Percentiles rank a stretch among this genome's conserved stretches.
Conservation (phyloP, 2,888 invertebrate genomes). For the Tachystola acroxantha region DNA sequence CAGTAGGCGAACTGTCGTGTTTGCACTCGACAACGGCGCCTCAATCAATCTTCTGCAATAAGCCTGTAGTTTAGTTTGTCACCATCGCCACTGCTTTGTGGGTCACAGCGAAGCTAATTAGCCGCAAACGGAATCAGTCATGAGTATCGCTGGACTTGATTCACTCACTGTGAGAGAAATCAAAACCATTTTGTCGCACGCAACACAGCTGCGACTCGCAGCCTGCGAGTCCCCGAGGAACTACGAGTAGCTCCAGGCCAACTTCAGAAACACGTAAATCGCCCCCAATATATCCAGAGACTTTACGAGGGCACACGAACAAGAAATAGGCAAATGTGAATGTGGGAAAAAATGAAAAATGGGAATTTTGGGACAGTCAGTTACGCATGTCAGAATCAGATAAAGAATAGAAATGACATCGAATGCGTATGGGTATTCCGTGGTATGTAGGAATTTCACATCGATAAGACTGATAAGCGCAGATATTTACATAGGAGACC, state of each 20-base stretch:
- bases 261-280: not conserved
- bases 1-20: slow-evolving; percentile 12
- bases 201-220: too few relatives aligned
- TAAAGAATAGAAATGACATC: too few relatives aligned
- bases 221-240: not conserved
- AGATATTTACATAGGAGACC: too few relatives aligned
- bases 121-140: not conserved
- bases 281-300: not conserved
- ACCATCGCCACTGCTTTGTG: slow-evolving; percentile 2
- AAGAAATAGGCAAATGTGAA: not conserved
- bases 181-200: not conserved
- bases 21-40: slow-evolving; percentile 6
- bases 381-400: too few relatives aligned
- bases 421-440: too few relatives aligned
- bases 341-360: too few relatives aligned
- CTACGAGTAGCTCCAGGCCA: not conserved
- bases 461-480: too few relatives aligned
- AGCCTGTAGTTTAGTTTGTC: slow-evolving; percentile 1
- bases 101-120: not conserved
- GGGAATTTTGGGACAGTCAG: too few relatives aligned
- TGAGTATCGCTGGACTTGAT: not conserved
- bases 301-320: not conserved
- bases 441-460: too few relatives aligned
- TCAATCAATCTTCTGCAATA: slow-evolving; percentile 6
- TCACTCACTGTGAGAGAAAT: not conserved